A percentile compares a stretch with the other conserved stretches of the same genome.
Conservation (phyloP, 2,113 vertebrate species). For the Pampusana beccarii region DNA sequence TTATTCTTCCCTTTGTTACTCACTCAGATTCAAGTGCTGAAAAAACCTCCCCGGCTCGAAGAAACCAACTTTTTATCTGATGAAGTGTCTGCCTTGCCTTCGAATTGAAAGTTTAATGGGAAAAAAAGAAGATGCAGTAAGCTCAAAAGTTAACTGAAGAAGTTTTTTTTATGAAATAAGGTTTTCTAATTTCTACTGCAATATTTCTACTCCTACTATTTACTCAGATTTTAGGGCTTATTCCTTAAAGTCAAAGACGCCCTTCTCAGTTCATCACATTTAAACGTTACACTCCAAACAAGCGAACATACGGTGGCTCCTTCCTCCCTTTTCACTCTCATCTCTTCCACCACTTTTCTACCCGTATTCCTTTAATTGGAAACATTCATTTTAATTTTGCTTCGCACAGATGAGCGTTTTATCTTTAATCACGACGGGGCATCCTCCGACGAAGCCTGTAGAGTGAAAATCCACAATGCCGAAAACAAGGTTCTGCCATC, state of each 20-base stretch:
- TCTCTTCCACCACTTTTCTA: background rate
- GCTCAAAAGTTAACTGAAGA: background rate
- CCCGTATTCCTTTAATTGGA: background rate
- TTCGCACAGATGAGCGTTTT: background rate
- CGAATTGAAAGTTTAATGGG: background rate
- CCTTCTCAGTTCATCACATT: background rate
- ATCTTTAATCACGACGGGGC: background rate
- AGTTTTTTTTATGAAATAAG: background rate
- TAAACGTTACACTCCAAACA: background rate
- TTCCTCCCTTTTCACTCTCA: background rate
- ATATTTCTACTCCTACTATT: background rate
- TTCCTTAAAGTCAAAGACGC: background rate
- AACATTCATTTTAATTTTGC: background rate
- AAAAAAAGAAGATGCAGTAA: background rate
- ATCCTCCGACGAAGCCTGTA: background rate
- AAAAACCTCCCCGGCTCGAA: background rate
- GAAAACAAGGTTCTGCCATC: background rate
- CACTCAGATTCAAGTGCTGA: background rate
- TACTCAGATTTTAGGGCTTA: background rate
- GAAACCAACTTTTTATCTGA: background rate
- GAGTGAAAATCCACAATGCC: background rate
- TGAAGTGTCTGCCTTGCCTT: background rate
- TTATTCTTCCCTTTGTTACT: conserved; percentile 7
- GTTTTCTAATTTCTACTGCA: background rate
- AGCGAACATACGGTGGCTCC: fast-evolving